These are phyloP conservation scores for Agrochola macilenta DNA, from an alignment of 2,888 invertebrate species.

Conservation along the genomic window DNA sequence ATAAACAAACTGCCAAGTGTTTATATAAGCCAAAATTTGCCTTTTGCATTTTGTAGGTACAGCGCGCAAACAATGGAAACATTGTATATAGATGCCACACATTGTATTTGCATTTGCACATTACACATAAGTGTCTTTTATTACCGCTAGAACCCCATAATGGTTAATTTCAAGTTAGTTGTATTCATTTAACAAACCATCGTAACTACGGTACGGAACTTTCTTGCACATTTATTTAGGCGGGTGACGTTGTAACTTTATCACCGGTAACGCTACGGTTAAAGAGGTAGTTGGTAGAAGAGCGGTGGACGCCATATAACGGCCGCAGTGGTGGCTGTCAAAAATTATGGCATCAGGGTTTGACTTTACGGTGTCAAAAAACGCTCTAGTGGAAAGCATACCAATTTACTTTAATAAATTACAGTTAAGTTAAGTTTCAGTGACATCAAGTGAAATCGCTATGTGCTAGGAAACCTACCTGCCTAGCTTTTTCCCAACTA, in stretches of 20 bases:
- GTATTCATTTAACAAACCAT: slow-evolving; percentile 16
- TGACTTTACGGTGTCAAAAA: too few relatives aligned
- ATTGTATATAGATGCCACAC: slow-evolving; percentile 26
- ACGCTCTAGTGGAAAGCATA: too few relatives aligned
- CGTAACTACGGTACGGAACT: not conserved
- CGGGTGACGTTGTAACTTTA: not conserved
- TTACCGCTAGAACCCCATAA: slow-evolving; percentile 11
- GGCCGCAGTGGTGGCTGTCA: not conserved
- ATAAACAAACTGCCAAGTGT: slow-evolving; percentile 71
- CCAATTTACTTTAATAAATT: too few relatives aligned
- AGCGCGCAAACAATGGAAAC: slow-evolving; percentile 37
- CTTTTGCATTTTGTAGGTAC: slow-evolving; percentile 63
- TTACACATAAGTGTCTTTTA: slow-evolving; percentile 28
- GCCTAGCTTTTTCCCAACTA: too few relatives aligned
- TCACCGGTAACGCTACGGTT: not conserved
- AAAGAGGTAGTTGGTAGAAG: too few relatives aligned
- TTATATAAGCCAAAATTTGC: slow-evolving; percentile 65
- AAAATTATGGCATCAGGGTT: not conserved
- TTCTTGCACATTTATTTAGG: slow-evolving; percentile 9
- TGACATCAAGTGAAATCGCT: too few relatives aligned
- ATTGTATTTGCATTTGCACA: slow-evolving; percentile 38
- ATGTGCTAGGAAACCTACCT: too few relatives aligned
- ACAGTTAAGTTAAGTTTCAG: too few relatives aligned
- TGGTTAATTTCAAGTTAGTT: slow-evolving; percentile 32
- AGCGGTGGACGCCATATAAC: not conserved